Evolutionary conservation across 2,113 vertebrate genomes (phyloP).

Genomic region (Myotis yumanensis): DNA sequence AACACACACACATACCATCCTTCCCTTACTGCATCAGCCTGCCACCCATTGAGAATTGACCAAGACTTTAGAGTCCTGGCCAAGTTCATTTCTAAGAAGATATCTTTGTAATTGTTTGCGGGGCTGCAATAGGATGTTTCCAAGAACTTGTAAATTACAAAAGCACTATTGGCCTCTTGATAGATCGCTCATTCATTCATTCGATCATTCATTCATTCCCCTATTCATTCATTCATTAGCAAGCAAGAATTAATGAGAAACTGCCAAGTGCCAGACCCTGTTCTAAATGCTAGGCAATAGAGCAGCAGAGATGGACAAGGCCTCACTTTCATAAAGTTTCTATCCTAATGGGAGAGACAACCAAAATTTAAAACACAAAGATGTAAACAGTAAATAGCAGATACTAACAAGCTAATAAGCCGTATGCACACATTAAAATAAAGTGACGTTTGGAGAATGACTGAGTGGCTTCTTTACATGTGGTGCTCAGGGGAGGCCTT

Average conservation of each 20-base stretch:
- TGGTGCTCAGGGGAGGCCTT: neutral
- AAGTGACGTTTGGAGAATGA: neutral
- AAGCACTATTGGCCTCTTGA: neutral
- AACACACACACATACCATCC: neutral
- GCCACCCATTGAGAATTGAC: neutral
- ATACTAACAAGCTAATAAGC: neutral
- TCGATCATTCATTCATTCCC: neutral
- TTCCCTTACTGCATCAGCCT: neutral
- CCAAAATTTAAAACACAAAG: constrained; percentile 15
- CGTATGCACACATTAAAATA: neutral
- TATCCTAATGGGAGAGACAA: neutral
- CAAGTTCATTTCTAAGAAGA: constrained; percentile 4
- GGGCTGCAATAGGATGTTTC: neutral
- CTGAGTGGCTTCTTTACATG: neutral
- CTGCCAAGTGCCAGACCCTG: neutral
- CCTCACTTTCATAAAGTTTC: neutral
- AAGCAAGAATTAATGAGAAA: neutral
- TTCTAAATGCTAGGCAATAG: neutral
- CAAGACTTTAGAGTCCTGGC: neutral
- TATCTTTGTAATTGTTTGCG: neutral
- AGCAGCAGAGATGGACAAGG: neutral
- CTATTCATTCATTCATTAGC: neutral
- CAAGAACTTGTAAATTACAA: constrained; percentile 18
- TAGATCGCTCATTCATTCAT: neutral
- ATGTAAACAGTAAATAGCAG: neutral